phyloP scores from a whole-genome alignment of 1,140 invertebrate species.

The Hyposmocoma kahamanoa region DNA sequence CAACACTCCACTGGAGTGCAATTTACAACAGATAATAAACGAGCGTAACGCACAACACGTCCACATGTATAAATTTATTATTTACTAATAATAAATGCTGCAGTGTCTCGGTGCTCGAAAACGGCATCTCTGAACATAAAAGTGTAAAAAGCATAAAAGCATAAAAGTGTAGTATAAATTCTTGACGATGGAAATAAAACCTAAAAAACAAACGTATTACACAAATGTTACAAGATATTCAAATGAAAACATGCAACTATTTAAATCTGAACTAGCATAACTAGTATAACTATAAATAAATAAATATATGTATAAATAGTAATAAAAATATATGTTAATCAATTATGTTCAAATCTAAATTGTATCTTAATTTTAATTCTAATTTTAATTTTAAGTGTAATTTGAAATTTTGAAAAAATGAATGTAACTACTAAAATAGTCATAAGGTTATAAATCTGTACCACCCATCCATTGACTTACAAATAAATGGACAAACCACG shows the following conservation, averaged over 20 bases:
- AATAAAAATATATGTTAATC: too few relatives aligned
- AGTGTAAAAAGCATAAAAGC: too few relatives aligned
- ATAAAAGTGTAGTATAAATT: background rate
- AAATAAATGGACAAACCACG: too few relatives aligned
- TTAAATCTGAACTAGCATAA: background rate
- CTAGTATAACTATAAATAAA: too few relatives aligned
- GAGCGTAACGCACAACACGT: background rate
- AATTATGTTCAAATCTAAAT: too few relatives aligned
- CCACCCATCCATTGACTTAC: too few relatives aligned
- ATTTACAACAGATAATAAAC: background rate
- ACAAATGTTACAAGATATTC: background rate
- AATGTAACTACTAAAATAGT: too few relatives aligned
- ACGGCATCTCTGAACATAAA: background rate
- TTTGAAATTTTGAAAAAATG: too few relatives aligned
- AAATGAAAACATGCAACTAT: background rate
- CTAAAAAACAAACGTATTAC: background rate
- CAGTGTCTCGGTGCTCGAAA: background rate
- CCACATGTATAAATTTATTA: background rate
- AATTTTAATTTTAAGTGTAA: too few relatives aligned
- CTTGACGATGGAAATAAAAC: background rate
- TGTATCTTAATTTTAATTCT: too few relatives aligned
- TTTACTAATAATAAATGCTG: background rate
- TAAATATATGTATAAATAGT: too few relatives aligned
- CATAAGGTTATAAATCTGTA: too few relatives aligned
- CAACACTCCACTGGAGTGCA: background rate